These are phyloP conservation scores for Ligdia adustata DNA, from an alignment of 2,888 invertebrate genomes.

Conservation along the genomic window DNA sequence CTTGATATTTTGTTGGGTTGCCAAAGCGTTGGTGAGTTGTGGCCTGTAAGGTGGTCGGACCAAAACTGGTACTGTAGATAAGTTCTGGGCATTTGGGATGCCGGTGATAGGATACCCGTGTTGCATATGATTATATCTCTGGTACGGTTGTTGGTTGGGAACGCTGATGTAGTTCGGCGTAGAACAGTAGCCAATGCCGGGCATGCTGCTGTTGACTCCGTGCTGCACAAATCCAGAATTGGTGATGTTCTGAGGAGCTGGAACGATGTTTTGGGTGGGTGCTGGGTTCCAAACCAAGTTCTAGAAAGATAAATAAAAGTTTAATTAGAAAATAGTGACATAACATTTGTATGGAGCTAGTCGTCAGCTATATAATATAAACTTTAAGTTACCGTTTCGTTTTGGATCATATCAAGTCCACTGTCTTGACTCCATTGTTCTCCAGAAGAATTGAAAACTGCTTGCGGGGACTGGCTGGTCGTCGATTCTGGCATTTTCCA, in stretches of 20 bases:
- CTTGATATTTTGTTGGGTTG: constrained; percentile 32
- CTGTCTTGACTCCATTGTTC: constrained; percentile 44
- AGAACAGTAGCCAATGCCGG: constrained; percentile 7
- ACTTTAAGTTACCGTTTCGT: constrained; percentile 44
- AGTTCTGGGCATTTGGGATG: constrained; percentile 24
- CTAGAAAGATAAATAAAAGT: constrained; percentile 37
- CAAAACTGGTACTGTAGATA: constrained; percentile 24
- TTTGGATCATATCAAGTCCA: constrained; percentile 25
- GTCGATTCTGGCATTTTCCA: constrained; percentile 38
- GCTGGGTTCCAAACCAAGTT: constrained; percentile 41
- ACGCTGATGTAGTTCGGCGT: constrained; percentile 34
- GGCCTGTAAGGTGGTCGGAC: constrained; percentile 20
- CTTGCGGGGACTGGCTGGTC: constrained; percentile 28
- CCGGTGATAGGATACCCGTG: constrained; percentile 27
- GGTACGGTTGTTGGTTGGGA: constrained; percentile 15
- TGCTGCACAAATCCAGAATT: constrained; percentile 2
- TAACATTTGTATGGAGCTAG: background rate
- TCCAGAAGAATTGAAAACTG: constrained; percentile 31
- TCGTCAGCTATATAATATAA: background rate
- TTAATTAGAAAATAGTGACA: background rate
- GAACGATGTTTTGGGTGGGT: constrained; percentile 16
- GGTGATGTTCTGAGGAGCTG: background rate
- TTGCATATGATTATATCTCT: constrained; percentile 12
- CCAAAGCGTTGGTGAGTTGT: constrained; percentile 20
- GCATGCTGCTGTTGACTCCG: constrained; percentile 1